Conservation (phyloP, 2,797 vertebrate species). For the Brotula barbata region DNA sequence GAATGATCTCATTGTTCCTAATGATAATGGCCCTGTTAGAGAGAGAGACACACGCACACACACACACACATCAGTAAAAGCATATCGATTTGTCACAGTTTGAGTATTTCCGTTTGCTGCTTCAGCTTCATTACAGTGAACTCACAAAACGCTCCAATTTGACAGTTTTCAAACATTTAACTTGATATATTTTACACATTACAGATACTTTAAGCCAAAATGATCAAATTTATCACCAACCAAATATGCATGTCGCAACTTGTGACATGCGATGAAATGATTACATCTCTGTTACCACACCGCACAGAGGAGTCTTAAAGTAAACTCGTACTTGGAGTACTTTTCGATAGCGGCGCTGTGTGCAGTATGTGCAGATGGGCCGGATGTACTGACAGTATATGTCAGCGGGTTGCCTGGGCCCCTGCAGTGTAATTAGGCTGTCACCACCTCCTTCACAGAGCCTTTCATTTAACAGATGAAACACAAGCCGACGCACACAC, state of each 20-base stretch:
- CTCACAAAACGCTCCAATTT: no score
- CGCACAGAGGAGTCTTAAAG: conserved; percentile 6
- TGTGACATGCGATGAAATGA: no score
- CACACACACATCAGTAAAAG: neutral
- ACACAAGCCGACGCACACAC: neutral
- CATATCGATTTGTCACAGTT: neutral
- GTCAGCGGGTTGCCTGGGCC: neutral
- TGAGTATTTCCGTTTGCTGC: no score
- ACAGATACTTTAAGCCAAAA: no score
- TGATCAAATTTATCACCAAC: no score
- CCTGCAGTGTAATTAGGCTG: conserved; percentile 16
- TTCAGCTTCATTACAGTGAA: no score
- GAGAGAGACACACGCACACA: conserved; percentile 10
- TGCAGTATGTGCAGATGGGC: neutral
- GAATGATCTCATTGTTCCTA: conserved; percentile 88
- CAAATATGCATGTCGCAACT: no score
- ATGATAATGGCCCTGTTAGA: conserved; percentile 90
- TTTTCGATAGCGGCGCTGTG: neutral
- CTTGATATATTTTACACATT: no score
- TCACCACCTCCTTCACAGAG: neutral
- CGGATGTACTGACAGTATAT: conserved; percentile 3
- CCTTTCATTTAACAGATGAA: neutral
- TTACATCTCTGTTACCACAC: no score
- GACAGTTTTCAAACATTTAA: no score
- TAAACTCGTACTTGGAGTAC: no score